Evolutionary conservation across 2,888 invertebrate species (phyloP).

Genomic region (Thymelicus acteon): DNA sequence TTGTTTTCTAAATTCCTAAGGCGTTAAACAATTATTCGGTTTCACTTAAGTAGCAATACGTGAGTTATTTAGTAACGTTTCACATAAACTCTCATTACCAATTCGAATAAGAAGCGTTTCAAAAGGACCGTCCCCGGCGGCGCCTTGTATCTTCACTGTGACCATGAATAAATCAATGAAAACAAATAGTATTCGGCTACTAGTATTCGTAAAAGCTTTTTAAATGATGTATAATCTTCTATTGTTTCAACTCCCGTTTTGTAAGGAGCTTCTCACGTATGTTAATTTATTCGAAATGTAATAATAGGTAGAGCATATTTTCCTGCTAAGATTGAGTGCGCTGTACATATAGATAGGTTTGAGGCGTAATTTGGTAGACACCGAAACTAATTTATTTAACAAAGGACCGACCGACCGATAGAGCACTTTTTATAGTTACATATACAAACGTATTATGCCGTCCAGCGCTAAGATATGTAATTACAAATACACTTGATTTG

Average conservation of each 20-base stretch:
- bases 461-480: conserved; percentile 56
- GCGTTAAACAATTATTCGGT: conserved; percentile 62
- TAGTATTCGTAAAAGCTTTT: conserved; percentile 78
- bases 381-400: conserved; percentile 86
- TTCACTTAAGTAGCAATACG: conserved; percentile 68
- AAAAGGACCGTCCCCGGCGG: conserved; percentile 75
- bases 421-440: conserved; percentile 79
- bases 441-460: conserved; percentile 77
- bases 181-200: conserved; percentile 84
- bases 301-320: conserved; percentile 83
- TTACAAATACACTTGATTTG: conserved; percentile 63
- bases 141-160: conserved; percentile 73
- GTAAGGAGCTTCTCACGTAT: conserved; percentile 69
- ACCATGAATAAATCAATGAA: conserved; percentile 85
- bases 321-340: conserved; percentile 72
- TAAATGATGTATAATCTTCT: conserved; percentile 71
- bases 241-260: conserved; percentile 78
- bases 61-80: conserved; percentile 72
- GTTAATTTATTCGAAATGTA: conserved; percentile 75
- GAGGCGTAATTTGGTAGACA: conserved; percentile 86
- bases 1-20: conserved; percentile 51
- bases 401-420: conserved; percentile 82
- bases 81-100: conserved; percentile 75
- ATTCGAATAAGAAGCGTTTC: conserved; percentile 74
- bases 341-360: conserved; percentile 78